Percentiles rank a stretch among this genome's conserved stretches.
These are phyloP conservation scores for Petrocephalus sullivani DNA, from an alignment of 2,797 vertebrate species.

Conservation along the genomic window DNA sequence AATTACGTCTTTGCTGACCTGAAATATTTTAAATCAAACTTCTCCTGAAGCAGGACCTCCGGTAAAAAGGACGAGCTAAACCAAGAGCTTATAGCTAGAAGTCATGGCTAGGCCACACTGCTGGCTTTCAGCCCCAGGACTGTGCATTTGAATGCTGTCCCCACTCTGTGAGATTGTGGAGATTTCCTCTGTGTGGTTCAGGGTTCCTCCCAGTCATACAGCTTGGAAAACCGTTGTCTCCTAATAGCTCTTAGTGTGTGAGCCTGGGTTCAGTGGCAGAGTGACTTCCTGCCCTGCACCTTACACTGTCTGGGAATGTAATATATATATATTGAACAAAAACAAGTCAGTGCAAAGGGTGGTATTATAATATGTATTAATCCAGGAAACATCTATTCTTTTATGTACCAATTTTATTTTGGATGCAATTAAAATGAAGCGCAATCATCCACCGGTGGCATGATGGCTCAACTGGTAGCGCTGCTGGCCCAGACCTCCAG, in stretches of 20 bases:
- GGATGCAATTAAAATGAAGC: neutral
- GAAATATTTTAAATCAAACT: neutral
- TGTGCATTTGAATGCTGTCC: neutral
- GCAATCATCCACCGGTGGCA: neutral
- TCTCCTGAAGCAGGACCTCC: neutral
- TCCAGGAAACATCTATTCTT: neutral
- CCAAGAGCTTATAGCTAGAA: neutral
- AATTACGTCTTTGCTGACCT: neutral
- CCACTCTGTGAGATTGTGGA: neutral
- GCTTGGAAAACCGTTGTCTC: neutral
- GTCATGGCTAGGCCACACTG: neutral
- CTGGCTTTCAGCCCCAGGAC: neutral
- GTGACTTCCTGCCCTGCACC: neutral
- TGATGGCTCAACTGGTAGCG: neutral
- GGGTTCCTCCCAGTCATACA: neutral
- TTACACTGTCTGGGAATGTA: neutral
- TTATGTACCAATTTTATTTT: neutral
- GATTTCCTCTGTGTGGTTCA: neutral
- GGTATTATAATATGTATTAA: neutral
- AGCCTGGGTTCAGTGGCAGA: neutral
- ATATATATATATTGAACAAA: neutral
- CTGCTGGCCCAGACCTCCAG: neutral
- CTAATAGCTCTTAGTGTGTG: neutral
- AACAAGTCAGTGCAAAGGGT: neutral
- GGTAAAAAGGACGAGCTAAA: neutral